Evolutionary conservation across 2,113 vertebrate species (phyloP).

Genomic region (Corythornis vintsioides): DNA sequence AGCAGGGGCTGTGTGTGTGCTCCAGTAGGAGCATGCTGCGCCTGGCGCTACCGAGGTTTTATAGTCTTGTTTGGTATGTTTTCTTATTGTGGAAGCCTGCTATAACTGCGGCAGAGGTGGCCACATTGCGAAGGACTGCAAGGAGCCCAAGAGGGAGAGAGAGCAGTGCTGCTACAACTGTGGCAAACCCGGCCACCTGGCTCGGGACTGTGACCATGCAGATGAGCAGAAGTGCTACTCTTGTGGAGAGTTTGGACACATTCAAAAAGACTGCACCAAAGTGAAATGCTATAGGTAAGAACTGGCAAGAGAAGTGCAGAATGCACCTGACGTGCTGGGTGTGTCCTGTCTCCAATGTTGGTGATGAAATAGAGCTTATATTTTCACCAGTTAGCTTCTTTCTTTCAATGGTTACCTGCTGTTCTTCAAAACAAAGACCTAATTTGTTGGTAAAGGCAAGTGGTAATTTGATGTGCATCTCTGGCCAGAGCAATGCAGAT

Average conservation of each 20-base stretch:
- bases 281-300: slow-evolving; percentile 98
- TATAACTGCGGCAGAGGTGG: slow-evolving; percentile 98
- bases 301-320: not conserved
- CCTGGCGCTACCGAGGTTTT: slow-evolving; percentile 55
- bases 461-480: rapidly evolving
- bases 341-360: rapidly evolving
- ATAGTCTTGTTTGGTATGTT: slow-evolving; percentile 76
- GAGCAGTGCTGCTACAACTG: slow-evolving; percentile 99
- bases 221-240: slow-evolving; percentile 99
- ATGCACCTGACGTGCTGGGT: rapidly evolving
- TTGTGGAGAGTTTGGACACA: slow-evolving; percentile 96
- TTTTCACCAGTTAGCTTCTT: not conserved
- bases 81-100: slow-evolving; percentile 88
- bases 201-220: slow-evolving; percentile 95
- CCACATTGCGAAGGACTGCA: slow-evolving; percentile 98
- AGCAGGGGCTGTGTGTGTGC: rapidly evolving
- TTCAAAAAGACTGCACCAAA: slow-evolving; percentile 98
- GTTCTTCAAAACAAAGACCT: not conserved
- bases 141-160: slow-evolving; percentile 96
- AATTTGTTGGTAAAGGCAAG: not conserved
- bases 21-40: not conserved
- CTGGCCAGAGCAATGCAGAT: rapidly evolving
- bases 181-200: slow-evolving; percentile 96
- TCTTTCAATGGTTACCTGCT: not conserved
- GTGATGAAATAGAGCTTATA: not conserved